These are phyloP conservation scores for Listronotus bonariensis DNA, from an alignment of 1,140 invertebrate genomes.

Conservation along the genomic window DNA sequence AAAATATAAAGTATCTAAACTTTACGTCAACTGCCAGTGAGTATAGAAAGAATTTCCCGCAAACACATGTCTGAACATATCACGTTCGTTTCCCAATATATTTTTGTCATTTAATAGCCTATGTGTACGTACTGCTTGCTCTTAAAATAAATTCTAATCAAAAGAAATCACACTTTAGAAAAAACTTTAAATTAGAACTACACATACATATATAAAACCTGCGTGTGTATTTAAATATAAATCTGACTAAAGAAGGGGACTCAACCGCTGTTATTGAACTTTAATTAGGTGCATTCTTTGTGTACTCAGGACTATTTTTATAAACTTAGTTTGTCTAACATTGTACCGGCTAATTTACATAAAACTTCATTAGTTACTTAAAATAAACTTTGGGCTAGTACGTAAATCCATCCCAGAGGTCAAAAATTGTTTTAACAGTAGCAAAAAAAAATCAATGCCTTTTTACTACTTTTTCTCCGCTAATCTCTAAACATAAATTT, in stretches of 20 bases:
- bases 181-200: slow-evolving; percentile 33
- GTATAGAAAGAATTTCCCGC: not conserved
- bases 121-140: slow-evolving; percentile 19
- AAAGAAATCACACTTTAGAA: slow-evolving; percentile 29
- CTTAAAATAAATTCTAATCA: slow-evolving; percentile 33
- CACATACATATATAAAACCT: slow-evolving; percentile 5
- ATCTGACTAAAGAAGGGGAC: slow-evolving; percentile 17
- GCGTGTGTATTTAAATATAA: slow-evolving; percentile 30
- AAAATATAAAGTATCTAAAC: too few species aligned
- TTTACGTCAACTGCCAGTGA: too few species aligned
- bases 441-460: not conserved
- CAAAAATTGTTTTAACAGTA: not conserved
- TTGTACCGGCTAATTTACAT: too few species aligned
- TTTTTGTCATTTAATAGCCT: slow-evolving; percentile 28
- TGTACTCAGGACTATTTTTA: not conserved
- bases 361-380: too few species aligned
- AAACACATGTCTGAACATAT: not conserved
- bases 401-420: too few species aligned
- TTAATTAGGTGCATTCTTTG: slow-evolving; percentile 37
- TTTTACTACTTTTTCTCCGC: too few species aligned
- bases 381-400: too few species aligned
- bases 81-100: slow-evolving; percentile 10
- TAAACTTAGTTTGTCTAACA: too few species aligned
- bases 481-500: too few species aligned
- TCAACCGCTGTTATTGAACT: slow-evolving; percentile 33